Evolutionary conservation across 2,113 vertebrate genomes (phyloP).

Genomic region (Scatophagus argus): DNA sequence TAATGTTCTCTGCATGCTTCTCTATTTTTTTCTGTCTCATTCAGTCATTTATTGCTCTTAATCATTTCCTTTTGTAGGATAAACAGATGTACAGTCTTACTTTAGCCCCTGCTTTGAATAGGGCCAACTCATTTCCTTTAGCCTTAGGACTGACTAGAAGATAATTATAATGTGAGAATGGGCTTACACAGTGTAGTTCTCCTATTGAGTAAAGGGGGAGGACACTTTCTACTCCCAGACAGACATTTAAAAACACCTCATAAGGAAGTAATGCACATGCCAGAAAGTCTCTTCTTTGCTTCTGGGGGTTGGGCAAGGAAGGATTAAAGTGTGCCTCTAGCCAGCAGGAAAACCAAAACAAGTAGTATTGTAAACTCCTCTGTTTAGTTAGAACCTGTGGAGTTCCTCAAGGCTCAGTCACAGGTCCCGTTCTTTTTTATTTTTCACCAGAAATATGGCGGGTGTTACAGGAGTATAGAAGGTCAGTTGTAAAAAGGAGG

Average conservation of each 20-base stretch:
- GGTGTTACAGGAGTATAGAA: no score
- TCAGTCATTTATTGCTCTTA: conserved; percentile 55
- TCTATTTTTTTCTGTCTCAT: conserved; percentile 57
- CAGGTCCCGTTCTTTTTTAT: not conserved
- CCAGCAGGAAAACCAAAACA: not conserved
- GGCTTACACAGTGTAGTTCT: not conserved
- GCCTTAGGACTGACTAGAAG: not conserved
- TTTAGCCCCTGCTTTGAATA: not conserved
- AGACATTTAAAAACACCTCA: no score
- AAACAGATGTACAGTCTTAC: not conserved
- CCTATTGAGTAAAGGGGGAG: not conserved
- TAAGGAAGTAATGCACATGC: not conserved
- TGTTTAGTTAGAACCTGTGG: not conserved
- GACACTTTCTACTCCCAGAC: no score
- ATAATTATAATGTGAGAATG: not conserved
- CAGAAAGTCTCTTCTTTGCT: not conserved
- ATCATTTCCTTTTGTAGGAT: no score
- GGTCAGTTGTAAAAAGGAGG: no score
- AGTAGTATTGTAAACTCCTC: not conserved
- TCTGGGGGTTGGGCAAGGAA: no score
- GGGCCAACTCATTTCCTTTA: no score
- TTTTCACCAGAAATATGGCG: not conserved
- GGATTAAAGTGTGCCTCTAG: no score
- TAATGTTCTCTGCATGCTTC: conserved; percentile 57
- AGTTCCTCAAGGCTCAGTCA: not conserved